Percentiles rank a stretch among this genome's conserved stretches.
These are phyloP conservation scores for Muschampia plurimacula DNA, from an alignment of 2,888 invertebrate genomes.

Conservation along the genomic window DNA sequence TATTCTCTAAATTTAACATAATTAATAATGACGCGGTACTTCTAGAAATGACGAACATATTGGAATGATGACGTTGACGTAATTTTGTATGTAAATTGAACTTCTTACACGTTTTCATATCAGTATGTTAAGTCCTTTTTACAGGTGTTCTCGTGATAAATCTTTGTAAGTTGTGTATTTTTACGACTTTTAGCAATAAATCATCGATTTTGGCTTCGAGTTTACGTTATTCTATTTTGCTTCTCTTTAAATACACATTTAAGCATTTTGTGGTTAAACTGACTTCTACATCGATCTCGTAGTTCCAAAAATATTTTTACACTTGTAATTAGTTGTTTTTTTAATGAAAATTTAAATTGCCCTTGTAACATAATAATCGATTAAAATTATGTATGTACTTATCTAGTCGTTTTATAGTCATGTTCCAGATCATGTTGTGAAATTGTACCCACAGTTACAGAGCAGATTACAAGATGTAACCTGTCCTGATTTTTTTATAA, in stretches of 20 bases:
- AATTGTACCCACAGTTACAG: not conserved
- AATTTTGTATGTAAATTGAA: not conserved
- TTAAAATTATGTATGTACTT: not conserved
- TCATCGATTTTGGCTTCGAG: constrained; percentile 56
- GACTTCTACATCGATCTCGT: constrained; percentile 19
- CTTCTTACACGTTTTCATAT: constrained; percentile 65
- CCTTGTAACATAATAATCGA: not conserved
- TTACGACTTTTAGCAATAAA: constrained; percentile 64
- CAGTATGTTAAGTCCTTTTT: constrained; percentile 53
- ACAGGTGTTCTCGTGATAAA: constrained; percentile 41
- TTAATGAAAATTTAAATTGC: not conserved
- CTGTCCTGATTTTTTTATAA: too few species aligned
- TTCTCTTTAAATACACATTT: not conserved
- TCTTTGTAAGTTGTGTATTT: constrained; percentile 37
- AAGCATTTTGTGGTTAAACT: not conserved
- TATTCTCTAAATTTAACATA: not conserved
- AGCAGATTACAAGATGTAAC: too few species aligned
- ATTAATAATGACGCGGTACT: not conserved
- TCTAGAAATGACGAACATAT: not conserved
- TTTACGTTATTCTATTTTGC: constrained; percentile 1
- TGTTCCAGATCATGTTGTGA: constrained; percentile 26
- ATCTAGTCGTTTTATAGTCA: constrained; percentile 6
- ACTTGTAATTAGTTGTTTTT: not conserved
- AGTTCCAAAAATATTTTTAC: not conserved
- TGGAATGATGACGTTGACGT: not conserved